Conservation (phyloP, 2,113 vertebrate species). For the Eleginops maclovinus region DNA sequence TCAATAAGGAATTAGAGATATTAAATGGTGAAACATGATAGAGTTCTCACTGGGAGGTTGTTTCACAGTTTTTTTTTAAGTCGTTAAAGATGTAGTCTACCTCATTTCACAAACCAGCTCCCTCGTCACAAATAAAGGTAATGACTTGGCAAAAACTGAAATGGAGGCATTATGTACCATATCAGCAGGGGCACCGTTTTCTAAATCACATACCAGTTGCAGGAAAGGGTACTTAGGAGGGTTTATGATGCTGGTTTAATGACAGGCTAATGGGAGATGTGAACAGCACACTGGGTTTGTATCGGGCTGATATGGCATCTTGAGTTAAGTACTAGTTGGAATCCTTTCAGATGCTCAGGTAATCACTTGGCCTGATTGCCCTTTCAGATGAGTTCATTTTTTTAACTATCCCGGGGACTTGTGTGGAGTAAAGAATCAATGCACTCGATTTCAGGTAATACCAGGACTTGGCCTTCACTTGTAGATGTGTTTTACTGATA, state of each 20-base stretch:
- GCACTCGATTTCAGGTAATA: conserved; percentile 28
- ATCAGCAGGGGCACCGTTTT: conserved; percentile 47
- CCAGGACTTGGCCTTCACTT: background rate
- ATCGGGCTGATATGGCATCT: conserved; percentile 33
- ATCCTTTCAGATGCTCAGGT: conserved; percentile 22
- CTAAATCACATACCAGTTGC: conserved; percentile 1
- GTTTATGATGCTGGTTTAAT: conserved; percentile 59
- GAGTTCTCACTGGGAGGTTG: background rate
- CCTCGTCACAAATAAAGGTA: conserved; percentile 40
- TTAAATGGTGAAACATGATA: background rate
- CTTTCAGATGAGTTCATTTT: conserved; percentile 30
- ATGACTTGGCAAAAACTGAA: conserved; percentile 53
- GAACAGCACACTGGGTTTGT: conserved; percentile 32
- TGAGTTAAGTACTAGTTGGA: conserved; percentile 41
- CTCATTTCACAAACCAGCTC: conserved; percentile 15
- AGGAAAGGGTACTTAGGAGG: conserved; percentile 44
- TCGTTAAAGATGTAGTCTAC: background rate
- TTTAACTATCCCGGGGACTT: conserved; percentile 16
- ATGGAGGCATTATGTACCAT: conserved; percentile 27
- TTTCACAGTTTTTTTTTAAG: background rate
- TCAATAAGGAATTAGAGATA: background rate
- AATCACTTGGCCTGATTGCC: conserved; percentile 15
- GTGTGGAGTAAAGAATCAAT: conserved; percentile 5
- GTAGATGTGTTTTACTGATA: background rate
- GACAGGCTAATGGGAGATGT: conserved; percentile 27